Evolutionary conservation across 2,888 invertebrate species (phyloP).

Genomic region (Conistra vaccinii): DNA sequence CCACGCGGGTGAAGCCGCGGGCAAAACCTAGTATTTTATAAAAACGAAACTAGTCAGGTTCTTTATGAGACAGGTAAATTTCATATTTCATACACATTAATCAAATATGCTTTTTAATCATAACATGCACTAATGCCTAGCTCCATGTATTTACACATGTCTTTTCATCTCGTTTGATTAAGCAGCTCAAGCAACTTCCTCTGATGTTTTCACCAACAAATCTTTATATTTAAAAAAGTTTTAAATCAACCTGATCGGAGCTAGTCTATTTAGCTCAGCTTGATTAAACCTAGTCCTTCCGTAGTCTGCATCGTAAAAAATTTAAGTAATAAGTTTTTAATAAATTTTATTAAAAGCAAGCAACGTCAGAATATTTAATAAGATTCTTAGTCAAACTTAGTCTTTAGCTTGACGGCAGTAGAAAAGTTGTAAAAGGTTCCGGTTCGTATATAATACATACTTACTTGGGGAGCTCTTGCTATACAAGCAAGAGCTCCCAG

Average conservation of each 20-base stretch:
- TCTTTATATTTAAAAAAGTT: slow-evolving; percentile 56
- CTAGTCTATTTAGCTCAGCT: slow-evolving; percentile 36
- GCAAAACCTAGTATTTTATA: too few species aligned
- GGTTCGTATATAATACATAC: background rate
- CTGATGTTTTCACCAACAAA: slow-evolving; percentile 36
- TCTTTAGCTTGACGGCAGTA: slow-evolving; percentile 5
- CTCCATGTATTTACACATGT: background rate
- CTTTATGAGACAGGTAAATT: too few species aligned
- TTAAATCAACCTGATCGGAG: slow-evolving; percentile 53
- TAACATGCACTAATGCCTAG: background rate
- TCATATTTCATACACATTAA: too few species aligned
- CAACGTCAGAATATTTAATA: slow-evolving; percentile 52
- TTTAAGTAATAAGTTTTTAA: slow-evolving; percentile 54
- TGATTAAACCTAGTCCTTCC: slow-evolving; percentile 62
- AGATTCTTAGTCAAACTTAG: slow-evolving; percentile 41
- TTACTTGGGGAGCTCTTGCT: too few species aligned
- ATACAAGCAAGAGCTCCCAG: too few species aligned
- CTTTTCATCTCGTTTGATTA: slow-evolving; percentile 37
- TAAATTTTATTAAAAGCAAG: slow-evolving; percentile 44
- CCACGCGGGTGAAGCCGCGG: too few species aligned
- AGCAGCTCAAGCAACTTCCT: slow-evolving; percentile 15
- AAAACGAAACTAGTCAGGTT: too few species aligned
- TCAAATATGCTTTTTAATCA: slow-evolving; percentile 10
- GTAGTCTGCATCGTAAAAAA: slow-evolving; percentile 53
- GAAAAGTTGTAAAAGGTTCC: slow-evolving; percentile 25